Base-by-base conservation (phyloP, 2,888 invertebrate genomes). In the Conistra vaccinii region DNA sequence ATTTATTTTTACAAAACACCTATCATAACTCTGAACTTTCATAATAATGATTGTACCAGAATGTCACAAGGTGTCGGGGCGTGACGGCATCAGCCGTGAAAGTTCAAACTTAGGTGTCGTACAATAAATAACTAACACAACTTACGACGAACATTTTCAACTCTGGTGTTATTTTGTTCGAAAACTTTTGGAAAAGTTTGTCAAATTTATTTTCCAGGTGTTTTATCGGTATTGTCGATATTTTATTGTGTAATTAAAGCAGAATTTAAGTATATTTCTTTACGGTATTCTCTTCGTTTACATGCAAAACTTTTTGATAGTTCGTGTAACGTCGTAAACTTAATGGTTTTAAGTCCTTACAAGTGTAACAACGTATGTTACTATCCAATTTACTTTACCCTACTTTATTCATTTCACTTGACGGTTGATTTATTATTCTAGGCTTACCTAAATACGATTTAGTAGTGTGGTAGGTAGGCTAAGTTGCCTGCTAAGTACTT, bases 101-200 rank as follows among this genome's bases (percentile, higher is more conserved):
- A 80, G 66, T 84, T 81, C 61, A 71, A 69, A 77, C 70, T 76
- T 73, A 80, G 39, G 65, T 84, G 71, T 72, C 62, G 42, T 63
- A 77, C 71, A 77, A 80, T 76, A 80, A 84, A 80, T 73, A 69
- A 73, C 67, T 73, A 72, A 60, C 81, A 48, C 17, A 69, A 69
- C 69, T 80, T 69, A 65, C 84, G 14, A 69, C 53, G 57, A 84
- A 53, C 58, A 69, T n/a, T 73, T 80, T 57, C 71, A 69, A 60
- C 69, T 73, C 39, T 29, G 12, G 17, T 51, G 57, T 57, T 71
- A 76, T 73, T 73, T 53, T 67, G 53, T 84, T 81, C 39, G 17
- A 39, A 14, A 77, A 71, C 81, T 73, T 70, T 67, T 61, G 53
- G 35, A 55, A 39, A 70, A 58, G 51, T 66, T 84, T 70, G 20